Conservation (phyloP, 1,140 invertebrate species). For the Bombus terrestris region DNA sequence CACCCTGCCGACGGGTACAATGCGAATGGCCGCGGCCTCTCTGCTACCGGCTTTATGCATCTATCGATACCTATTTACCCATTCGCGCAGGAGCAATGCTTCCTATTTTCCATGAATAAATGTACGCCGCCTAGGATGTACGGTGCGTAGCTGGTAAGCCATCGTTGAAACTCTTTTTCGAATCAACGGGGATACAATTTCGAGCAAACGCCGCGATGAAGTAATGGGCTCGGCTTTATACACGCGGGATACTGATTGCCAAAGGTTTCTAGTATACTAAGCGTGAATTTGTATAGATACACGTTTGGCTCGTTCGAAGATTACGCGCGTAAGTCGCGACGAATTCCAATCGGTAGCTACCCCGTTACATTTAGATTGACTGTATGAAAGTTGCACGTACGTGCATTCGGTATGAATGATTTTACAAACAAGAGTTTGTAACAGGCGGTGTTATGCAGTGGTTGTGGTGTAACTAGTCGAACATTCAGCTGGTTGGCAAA, state of each 20-base stretch:
- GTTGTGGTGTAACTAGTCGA: slow-evolving; percentile 11
- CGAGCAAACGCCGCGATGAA: not conserved
- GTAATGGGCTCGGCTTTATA: not conserved
- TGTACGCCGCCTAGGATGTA: slow-evolving; percentile 27
- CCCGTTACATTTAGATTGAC: slow-evolving; percentile 17
- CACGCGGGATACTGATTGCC: not conserved
- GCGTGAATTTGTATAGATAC: not conserved
- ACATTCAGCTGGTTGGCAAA: slow-evolving; percentile 17
- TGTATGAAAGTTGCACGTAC: slow-evolving; percentile 21
- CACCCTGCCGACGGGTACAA: slow-evolving; percentile 72
- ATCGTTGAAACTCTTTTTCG: slow-evolving; percentile 10
- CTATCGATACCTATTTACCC: slow-evolving; percentile 71
- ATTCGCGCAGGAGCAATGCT: slow-evolving; percentile 63
- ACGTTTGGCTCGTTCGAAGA: not conserved
- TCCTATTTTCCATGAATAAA: slow-evolving; percentile 64
- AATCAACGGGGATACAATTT: not conserved
- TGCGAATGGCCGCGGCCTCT: slow-evolving; percentile 70
- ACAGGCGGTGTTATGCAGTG: not conserved
- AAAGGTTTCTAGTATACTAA: not conserved
- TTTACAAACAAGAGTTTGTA: slow-evolving; percentile 25
- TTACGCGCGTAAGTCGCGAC: not conserved
- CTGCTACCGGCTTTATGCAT: slow-evolving; percentile 63
- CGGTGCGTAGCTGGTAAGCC: slow-evolving; percentile 27
- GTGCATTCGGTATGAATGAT: slow-evolving; percentile 40
- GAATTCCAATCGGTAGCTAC: not conserved